Evolutionary conservation across 1,140 invertebrate genomes (phyloP), one percentile per base, ranked within the genome.

Genomic region (Drosophila biarmipes): DNA sequence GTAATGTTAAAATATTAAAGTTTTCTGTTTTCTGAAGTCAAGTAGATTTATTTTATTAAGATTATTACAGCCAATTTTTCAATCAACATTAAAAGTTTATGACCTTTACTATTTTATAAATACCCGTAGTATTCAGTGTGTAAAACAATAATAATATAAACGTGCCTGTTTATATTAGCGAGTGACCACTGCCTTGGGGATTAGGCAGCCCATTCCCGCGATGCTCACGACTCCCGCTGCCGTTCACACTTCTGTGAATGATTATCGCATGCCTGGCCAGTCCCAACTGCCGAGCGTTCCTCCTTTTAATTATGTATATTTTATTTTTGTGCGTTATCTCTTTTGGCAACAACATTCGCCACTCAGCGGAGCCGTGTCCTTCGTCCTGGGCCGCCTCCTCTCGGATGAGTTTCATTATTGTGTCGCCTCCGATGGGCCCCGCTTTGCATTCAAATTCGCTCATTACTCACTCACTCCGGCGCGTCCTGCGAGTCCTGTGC

Each of bases 381-480:
- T 68, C 46, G 45, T 42, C 46, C 29, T 14, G 27, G 40, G 24
- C 35, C 11, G 11, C 21, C 35, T 7, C 38, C 43, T 54, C 15
- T 58, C 75, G 69, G 38, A 61, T 82, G 61, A 46, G 67, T 74
- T 74, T 75, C 54, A 80, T 80, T 79, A 77, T 63, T 27, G 53
- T 48, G 56, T 10, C 55, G 56, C 46, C 62, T 31, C 61, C 58
- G 48, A 58, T 49, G 63, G 58, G 62, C 46, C 66, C 73, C 73
- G 76, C 58, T 82, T 73, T 63, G 76, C 73, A 86, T 89, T 73
- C 73, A 72, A 80, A 78, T 79, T 92, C 64, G 66, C 62, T 72
- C 52, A 81, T 81, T 81, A 79, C 64, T 73, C 77, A 72, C 73
- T 56, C 64, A 63, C 63, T 45, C 48, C 48, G 24, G 66, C 31